A percentile compares a stretch with the other conserved stretches of the same genome.
Conservation (phyloP, 2,113 vertebrate genomes). For the Ramphastos sulfuratus region DNA sequence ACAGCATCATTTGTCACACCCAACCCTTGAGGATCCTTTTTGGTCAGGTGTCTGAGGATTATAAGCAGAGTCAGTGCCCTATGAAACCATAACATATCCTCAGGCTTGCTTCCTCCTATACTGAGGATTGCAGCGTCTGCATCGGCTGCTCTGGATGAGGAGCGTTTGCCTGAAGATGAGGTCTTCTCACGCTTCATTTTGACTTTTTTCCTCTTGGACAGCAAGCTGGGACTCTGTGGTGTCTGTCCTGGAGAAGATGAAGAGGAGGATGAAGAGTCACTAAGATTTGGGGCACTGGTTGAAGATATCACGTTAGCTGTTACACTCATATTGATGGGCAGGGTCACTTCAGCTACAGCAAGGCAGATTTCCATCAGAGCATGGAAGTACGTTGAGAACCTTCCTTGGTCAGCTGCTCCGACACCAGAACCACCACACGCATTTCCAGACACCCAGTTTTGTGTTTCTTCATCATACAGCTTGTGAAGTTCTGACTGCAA, state of each 20-base stretch:
- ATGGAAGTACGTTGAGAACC: slow-evolving; percentile 96
- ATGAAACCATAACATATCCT: slow-evolving; percentile 99
- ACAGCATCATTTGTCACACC: slow-evolving; percentile 93
- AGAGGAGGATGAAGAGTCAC: slow-evolving; percentile 94
- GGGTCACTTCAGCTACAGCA: slow-evolving; percentile 93
- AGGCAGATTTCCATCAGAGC: slow-evolving; percentile 96
- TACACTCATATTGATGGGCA: slow-evolving; percentile 89
- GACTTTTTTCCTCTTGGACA: slow-evolving; percentile 97
- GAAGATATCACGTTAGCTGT: slow-evolving; percentile 86
- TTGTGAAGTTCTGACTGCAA: slow-evolving; percentile 95
- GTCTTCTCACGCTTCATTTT: slow-evolving; percentile 97
- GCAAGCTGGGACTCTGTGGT: slow-evolving; percentile 92
- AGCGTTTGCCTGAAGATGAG: slow-evolving; percentile 82
- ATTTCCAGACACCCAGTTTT: slow-evolving; percentile 85
- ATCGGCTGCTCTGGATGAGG: slow-evolving; percentile 78
- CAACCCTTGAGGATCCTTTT: slow-evolving; percentile 92
- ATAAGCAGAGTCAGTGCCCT: slow-evolving; percentile 93
- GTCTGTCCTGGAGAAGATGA: slow-evolving; percentile 97
- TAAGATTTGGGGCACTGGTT: slow-evolving; percentile 87
- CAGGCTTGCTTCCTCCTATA: slow-evolving; percentile 92
- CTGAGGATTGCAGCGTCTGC: slow-evolving; percentile 84
- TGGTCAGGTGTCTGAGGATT: slow-evolving; percentile 91
- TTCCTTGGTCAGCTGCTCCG: slow-evolving; percentile 84
- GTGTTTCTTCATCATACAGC: slow-evolving; percentile 93
- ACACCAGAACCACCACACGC: slow-evolving; percentile 76